Evolutionary conservation across 92 coral and sea anemone species (phyloP), one percentile per base, ranked within the genome.

Genomic region (Phymanthus crucifer): DNA sequence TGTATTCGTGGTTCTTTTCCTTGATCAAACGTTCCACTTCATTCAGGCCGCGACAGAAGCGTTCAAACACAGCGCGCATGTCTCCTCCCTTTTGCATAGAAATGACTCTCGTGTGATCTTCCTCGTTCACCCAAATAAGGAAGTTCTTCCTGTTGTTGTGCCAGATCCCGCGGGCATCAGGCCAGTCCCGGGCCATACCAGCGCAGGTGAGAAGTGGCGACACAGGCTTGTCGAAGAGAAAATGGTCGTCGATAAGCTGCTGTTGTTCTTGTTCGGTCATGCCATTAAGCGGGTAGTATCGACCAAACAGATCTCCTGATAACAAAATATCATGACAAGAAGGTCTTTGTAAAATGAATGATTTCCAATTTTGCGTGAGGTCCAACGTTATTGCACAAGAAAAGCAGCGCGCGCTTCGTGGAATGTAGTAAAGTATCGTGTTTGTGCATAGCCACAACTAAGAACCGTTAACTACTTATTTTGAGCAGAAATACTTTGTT

Each of bases 161-260:
- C 92, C 91, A 96, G 75, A 96, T 96, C 45, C 99, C 99, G 16
- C 99, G 94, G n/a, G 99, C 97, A 77, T 96, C 99, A 57, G 98
- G 99, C 99, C 99, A 96, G 82, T 96, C 99, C 52, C 99, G 99
- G 66, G 98, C 99, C 99, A 96, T 96, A 17, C 99, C 98, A 29
- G 99, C 99, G 87, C 99, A 96, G 45, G 99, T 96, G 71, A 93
- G 89, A 11, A 96, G 91, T 3, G 99, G 98, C 26, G 99, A 96
- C 40, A 96, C 99, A 16, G 99, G 99, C 79, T 96, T 96, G 87
- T 96, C 99, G 82, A 96, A 96, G 74, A 96, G 87, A 90, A 96
- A 96, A 80, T 96, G 99, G 61, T 96, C 96, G 72, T 89, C 90
- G 76, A 96, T 96, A 23, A 96, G 77, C 72, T 93, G 94, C 18